A percentile compares a stretch with the other conserved stretches of the same genome.
phyloP scores from a whole-genome alignment of 2,113 vertebrate species.

The Cyanoliseus patagonus region DNA sequence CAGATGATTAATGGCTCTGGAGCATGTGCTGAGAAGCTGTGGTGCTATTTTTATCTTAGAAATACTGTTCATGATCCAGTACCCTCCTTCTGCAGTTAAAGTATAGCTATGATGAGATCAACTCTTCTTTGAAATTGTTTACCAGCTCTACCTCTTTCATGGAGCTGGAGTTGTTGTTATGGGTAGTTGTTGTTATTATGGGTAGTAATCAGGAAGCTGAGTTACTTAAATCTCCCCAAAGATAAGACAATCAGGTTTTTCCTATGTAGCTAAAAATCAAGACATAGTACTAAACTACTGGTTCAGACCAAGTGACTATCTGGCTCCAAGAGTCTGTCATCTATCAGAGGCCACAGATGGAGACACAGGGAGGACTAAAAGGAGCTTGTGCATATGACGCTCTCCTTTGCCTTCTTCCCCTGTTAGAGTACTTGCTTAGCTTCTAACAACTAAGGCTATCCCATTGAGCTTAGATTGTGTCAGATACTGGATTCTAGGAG shows the following conservation, averaged over 20 bases:
- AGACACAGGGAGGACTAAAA: not conserved
- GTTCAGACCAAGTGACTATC: not conserved
- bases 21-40: not conserved
- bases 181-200: not conserved
- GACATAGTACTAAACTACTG: not conserved
- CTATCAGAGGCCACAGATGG: not conserved
- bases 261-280: not conserved
- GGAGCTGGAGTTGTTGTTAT: not conserved
- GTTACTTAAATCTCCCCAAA: not conserved
- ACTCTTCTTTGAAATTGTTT: not conserved
- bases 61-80: not conserved
- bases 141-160: not conserved
- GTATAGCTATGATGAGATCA: not conserved
- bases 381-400: not conserved
- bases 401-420: not conserved
- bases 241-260: not conserved
- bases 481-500: not conserved
- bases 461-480: not conserved
- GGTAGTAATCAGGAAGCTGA: not conserved
- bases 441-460: not conserved
- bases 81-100: not conserved
- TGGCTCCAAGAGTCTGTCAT: not conserved
- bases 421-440: not conserved
- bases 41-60: not conserved
- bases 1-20: not conserved